Conservation (phyloP, 2,113 vertebrate genomes). For the Shinisaurus crocodilurus region DNA sequence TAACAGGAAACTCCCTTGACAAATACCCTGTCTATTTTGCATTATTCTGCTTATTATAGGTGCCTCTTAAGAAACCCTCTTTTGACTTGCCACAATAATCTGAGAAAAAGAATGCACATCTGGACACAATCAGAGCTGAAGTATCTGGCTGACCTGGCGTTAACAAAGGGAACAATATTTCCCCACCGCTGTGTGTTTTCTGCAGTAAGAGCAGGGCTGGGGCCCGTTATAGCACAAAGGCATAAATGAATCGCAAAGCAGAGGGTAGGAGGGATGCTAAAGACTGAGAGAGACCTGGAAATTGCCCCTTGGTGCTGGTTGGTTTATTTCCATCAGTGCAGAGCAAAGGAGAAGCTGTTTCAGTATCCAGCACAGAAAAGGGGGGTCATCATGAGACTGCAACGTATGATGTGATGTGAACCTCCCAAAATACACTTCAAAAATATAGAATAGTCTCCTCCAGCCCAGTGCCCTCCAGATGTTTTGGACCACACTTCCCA, state of each 20-base stretch:
- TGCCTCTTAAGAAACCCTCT: conserved; percentile 59
- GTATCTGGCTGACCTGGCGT: conserved; percentile 57
- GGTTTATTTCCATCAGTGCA: background rate
- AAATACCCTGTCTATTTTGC: conserved; percentile 63
- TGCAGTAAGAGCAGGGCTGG: conserved; percentile 27
- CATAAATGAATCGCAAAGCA: conserved; percentile 33
- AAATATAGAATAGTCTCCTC: too few species aligned
- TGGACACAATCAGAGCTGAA: conserved; percentile 59
- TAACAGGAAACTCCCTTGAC: conserved; percentile 64
- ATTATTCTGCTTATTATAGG: conserved; percentile 67
- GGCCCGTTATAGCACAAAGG: conserved; percentile 52
- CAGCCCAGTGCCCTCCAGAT: too few species aligned
- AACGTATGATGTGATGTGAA: background rate
- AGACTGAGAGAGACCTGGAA: background rate
- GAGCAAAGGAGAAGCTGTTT: background rate
- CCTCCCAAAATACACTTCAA: background rate
- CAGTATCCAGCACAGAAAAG: background rate
- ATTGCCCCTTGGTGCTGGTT: background rate
- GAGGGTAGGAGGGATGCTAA: background rate
- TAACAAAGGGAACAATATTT: conserved; percentile 46
- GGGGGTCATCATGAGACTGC: background rate
- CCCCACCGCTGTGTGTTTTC: conserved; percentile 49
- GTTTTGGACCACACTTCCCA: too few species aligned
- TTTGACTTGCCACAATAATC: conserved; percentile 54
- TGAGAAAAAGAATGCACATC: conserved; percentile 64